Evolutionary conservation across 1,140 invertebrate species (phyloP), one percentile per base, ranked within the genome.

Genomic region (Bombus pascuorum): DNA sequence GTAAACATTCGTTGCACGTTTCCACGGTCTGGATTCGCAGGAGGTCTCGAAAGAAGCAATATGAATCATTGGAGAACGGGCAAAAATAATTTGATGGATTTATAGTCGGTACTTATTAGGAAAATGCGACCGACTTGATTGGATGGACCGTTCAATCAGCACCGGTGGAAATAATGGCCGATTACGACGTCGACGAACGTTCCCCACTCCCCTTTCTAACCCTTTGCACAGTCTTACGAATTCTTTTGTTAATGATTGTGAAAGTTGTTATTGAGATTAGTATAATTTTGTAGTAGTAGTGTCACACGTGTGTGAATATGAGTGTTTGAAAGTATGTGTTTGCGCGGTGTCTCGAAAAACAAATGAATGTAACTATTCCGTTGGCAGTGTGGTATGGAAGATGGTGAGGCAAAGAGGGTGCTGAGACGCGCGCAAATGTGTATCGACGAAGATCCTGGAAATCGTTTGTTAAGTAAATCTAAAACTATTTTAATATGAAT

Each of bases 61-160:
- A 85, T 73, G 83, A 85, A 85, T 85, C 83, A 65, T 83, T 73
- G 47, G 68, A 32, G 59, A 65, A 47, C 28, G 57, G 12, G 68
- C 68, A 73, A 65, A 85, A 73, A 77, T 80, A 85, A 85, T 85
- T 85, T 42, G 83, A 85, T 80, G 68, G 83, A 85, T 85, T 85
- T 85, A 85, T 85, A 85, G 83, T 32, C 68, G 77, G 6, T 32
- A 85, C 83, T 80, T 85, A 85, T 80, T 85, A 66, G 77, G 83
- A 80, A 73, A 79, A 84, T 79, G 47, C 66, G 53, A 59, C 53
- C 15, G 68, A 12, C 3, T 53, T n/a, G 37, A 22, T 22, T 25
- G 66, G 22, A 42, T 39, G 47, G 74, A 62, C n/a, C 75, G 66
- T 84, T 79, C 70, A 72, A 84, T 84, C 83, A 72, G 28, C 39